A percentile compares a stretch with the other conserved stretches of the same genome.
These are phyloP conservation scores for Phaenicophaeus curvirostris DNA, from an alignment of 2,797 vertebrate species.

Conservation along the genomic window DNA sequence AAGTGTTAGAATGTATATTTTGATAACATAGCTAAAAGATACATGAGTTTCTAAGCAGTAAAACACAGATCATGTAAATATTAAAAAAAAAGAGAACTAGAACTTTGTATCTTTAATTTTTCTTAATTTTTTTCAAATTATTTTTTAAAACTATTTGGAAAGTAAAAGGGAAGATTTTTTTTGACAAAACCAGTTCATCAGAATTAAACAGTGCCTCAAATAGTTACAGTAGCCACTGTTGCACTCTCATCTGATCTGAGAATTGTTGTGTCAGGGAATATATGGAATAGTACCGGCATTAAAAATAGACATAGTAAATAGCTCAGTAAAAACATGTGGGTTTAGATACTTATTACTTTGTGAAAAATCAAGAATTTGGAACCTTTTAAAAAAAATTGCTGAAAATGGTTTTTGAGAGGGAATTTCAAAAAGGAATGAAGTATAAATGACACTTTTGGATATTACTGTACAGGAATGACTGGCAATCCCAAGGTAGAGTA, in stretches of 20 bases:
- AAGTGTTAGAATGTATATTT: background rate
- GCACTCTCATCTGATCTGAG: background rate
- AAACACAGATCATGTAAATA: background rate
- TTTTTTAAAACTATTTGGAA: background rate
- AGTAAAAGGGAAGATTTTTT: fast-evolving
- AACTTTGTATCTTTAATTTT: background rate
- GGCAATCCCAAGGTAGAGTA: background rate
- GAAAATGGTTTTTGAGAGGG: background rate
- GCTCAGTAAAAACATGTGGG: background rate
- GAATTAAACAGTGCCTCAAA: background rate
- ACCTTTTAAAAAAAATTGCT: too few species aligned
- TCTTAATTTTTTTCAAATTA: background rate
- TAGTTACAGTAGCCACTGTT: background rate
- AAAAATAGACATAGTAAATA: background rate
- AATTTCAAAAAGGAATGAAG: background rate
- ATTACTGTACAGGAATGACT: background rate
- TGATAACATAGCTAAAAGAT: background rate
- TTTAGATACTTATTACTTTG: background rate
- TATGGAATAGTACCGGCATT: background rate
- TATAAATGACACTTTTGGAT: background rate
- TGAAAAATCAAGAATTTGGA: background rate
- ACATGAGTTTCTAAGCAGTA: background rate
- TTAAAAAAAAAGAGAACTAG: background rate
- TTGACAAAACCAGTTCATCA: background rate
- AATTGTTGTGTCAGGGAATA: background rate